Conservation (phyloP, 1,140 invertebrate genomes). For the Onthophagus taurus region DNA sequence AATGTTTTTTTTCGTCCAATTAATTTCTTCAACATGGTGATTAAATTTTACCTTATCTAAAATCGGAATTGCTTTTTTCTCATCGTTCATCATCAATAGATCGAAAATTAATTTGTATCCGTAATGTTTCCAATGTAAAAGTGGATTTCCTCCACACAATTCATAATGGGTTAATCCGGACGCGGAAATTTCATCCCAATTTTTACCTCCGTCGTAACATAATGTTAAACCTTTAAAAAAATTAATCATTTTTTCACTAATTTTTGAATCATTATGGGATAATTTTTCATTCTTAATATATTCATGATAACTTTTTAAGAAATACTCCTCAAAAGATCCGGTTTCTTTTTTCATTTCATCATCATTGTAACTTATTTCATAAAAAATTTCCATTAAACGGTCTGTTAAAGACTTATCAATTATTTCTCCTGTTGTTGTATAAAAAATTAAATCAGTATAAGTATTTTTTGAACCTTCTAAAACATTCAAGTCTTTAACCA, state of each 20-base stretch:
- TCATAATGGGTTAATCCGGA: conserved; percentile 44
- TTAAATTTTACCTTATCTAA: conserved; percentile 37
- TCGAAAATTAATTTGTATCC: conserved; percentile 50
- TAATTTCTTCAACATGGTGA: conserved; percentile 42
- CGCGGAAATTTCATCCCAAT: conserved; percentile 50
- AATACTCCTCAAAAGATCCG: conserved; percentile 26
- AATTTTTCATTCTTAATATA: neutral
- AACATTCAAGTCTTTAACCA: conserved; percentile 48
- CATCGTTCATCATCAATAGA: conserved; percentile 44
- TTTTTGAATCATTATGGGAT: conserved; percentile 8
- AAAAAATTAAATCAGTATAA: conserved; percentile 24
- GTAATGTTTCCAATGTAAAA: conserved; percentile 51
- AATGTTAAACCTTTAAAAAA: conserved; percentile 47
- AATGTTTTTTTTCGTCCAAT: conserved; percentile 35
- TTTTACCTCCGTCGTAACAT: conserved; percentile 47
- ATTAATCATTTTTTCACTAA: conserved; percentile 40
- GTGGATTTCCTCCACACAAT: conserved; percentile 47
- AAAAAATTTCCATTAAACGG: conserved; percentile 19
- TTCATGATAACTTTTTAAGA: conserved; percentile 22
- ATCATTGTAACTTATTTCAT: conserved; percentile 19
- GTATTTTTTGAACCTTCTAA: conserved; percentile 35
- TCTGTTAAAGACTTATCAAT: conserved; percentile 40
- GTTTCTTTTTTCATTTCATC: conserved; percentile 14
- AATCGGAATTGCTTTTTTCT: conserved; percentile 16
- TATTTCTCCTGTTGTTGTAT: conserved; percentile 26